phyloP scores from a whole-genome alignment of 2,797 vertebrate species.

The Meriones psammophilus region DNA sequence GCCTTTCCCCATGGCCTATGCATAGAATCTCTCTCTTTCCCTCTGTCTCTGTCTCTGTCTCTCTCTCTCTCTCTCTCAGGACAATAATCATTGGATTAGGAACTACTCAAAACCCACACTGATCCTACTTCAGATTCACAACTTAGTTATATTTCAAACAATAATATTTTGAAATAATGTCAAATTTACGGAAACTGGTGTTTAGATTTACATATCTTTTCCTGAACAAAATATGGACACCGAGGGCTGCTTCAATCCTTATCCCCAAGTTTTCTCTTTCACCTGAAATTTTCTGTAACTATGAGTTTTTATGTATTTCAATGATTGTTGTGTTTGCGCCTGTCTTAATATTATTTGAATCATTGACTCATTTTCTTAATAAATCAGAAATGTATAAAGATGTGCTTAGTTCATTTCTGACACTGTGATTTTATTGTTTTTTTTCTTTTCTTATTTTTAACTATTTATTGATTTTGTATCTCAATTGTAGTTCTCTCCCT shows the following conservation, averaged over 20 bases:
- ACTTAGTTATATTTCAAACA: background rate
- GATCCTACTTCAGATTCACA: background rate
- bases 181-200: background rate
- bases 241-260: background rate
- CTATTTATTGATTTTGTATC: too few species aligned
- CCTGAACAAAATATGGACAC: background rate
- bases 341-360: conserved; percentile 10
- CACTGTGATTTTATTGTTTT: background rate
- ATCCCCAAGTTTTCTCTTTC: background rate
- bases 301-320: background rate
- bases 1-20: background rate
- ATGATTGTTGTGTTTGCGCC: background rate
- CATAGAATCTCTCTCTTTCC: background rate
- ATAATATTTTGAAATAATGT: background rate
- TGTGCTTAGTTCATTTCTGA: background rate
- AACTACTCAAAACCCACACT: background rate
- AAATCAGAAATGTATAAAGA: background rate
- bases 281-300: background rate
- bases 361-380: background rate
- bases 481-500: too few species aligned
- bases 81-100: background rate
- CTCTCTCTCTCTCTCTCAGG: too few species aligned
- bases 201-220: background rate
- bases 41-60: too few species aligned
- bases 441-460: too few species aligned